phyloP scores from a whole-genome alignment of 2,888 invertebrate genomes.

The Formica aserva region DNA sequence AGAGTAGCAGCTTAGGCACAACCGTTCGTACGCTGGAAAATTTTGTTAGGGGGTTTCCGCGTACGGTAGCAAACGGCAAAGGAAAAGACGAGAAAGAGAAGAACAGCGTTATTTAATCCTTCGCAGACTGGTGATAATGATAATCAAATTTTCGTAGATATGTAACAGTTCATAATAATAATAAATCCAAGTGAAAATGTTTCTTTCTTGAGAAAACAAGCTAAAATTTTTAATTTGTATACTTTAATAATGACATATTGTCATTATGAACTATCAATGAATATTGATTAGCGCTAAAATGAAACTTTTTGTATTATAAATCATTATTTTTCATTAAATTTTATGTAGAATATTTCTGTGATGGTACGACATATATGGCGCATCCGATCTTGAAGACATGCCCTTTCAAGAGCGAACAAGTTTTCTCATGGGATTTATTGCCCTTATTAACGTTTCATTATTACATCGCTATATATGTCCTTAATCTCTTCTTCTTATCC shows the following conservation, averaged over 20 bases:
- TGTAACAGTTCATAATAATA: background rate
- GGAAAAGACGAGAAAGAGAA: background rate
- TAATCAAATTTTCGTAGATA: background rate
- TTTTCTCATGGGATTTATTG: slow-evolving; percentile 4
- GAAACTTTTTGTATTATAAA: background rate
- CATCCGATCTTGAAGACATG: background rate
- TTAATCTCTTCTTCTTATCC: slow-evolving; percentile 16
- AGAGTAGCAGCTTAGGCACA: slow-evolving; percentile 10
- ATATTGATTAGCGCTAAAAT: background rate
- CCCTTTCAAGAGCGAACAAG: background rate
- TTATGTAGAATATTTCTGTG: background rate
- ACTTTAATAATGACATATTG: too few species aligned
- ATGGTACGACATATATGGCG: background rate
- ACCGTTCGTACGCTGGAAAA: background rate
- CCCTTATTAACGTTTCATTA: slow-evolving; percentile 7
- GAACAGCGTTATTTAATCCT: background rate
- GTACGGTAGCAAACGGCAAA: slow-evolving; percentile 7
- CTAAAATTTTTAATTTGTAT: too few species aligned
- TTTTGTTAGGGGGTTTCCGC: background rate
- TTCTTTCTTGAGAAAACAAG: too few species aligned
- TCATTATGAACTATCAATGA: background rate
- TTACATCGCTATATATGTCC: background rate
- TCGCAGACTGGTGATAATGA: background rate
- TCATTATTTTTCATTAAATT: background rate
- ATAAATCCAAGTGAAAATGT: background rate